Percentiles rank a stretch among this genome's conserved stretches.
Evolutionary conservation across 2,113 vertebrate genomes (phyloP).

Genomic region (Rhinogobius similis): DNA sequence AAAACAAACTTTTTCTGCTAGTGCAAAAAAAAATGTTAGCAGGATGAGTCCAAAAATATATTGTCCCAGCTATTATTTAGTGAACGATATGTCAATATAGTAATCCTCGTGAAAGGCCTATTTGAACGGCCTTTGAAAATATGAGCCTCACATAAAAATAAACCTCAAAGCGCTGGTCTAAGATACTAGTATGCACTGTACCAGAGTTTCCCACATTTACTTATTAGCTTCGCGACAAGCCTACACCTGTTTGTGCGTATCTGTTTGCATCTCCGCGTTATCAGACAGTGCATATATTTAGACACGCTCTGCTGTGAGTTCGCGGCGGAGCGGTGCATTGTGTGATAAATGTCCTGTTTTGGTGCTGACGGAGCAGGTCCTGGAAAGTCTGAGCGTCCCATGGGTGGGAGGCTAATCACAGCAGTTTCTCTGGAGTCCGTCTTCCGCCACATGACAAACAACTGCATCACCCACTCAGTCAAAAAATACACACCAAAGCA

Average conservation of each 20-base stretch:
- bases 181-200: not conserved
- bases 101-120: no score
- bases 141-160: not conserved
- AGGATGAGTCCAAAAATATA: no score
- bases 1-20: no score
- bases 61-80: no score
- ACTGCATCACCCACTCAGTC: constrained; percentile 29
- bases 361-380: constrained; percentile 65
- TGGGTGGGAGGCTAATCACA: constrained; percentile 53
- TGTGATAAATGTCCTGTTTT: constrained; percentile 68
- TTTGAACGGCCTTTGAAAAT: not conserved
- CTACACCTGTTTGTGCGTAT: constrained; percentile 12
- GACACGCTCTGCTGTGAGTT: constrained; percentile 33
- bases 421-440: constrained; percentile 45
- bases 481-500: constrained; percentile 21
- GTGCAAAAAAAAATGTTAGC: no score
- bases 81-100: no score
- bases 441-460: constrained; percentile 61
- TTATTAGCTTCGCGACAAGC: constrained; percentile 12
- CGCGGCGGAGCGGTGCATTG: constrained; percentile 32
- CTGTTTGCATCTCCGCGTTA: constrained; percentile 38
- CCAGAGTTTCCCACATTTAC: not conserved
- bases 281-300: constrained; percentile 14
- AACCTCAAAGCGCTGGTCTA: not conserved
- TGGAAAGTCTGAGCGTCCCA: constrained; percentile 43